Evolutionary conservation across 2,797 vertebrate species (phyloP).

Genomic region (Rhynchotus rufescens): DNA sequence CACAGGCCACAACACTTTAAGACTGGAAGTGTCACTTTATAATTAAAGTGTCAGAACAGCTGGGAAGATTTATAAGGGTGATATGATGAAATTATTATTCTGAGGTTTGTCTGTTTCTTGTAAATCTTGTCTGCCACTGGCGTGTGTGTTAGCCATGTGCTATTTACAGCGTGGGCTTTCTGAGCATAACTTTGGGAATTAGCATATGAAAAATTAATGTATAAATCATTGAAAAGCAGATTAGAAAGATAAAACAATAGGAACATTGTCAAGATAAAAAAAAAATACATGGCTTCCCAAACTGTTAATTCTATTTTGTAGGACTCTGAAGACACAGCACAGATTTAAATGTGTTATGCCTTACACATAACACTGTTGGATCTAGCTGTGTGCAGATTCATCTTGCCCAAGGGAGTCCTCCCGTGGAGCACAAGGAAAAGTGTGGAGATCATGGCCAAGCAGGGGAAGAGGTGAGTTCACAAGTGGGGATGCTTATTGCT

Average conservation of each 20-base stretch:
- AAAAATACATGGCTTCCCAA: background rate
- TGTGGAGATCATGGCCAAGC: background rate
- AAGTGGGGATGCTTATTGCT: background rate
- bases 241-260: slow-evolving; percentile 26
- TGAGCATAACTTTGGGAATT: slow-evolving; percentile 20
- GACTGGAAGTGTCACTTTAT: slow-evolving; percentile 36
- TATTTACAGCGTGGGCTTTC: slow-evolving; percentile 26
- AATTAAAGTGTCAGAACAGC: slow-evolving; percentile 63
- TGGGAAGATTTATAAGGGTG: slow-evolving; percentile 48
- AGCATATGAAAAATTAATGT: slow-evolving; percentile 14
- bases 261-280: slow-evolving; percentile 33
- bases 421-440: background rate
- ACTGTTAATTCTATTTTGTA: background rate
- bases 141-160: background rate
- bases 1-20: background rate
- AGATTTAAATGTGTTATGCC: background rate
- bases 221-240: slow-evolving; percentile 56
- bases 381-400: background rate
- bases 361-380: background rate
- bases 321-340: background rate
- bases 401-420: background rate
- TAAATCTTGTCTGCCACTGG: slow-evolving; percentile 34
- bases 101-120: slow-evolving; percentile 23
- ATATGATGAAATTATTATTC: slow-evolving; percentile 45
- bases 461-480: background rate